Percentiles rank a stretch among this genome's conserved stretches.
Conservation (phyloP, 2,113 vertebrate genomes). For the Mellivora capensis region DNA sequence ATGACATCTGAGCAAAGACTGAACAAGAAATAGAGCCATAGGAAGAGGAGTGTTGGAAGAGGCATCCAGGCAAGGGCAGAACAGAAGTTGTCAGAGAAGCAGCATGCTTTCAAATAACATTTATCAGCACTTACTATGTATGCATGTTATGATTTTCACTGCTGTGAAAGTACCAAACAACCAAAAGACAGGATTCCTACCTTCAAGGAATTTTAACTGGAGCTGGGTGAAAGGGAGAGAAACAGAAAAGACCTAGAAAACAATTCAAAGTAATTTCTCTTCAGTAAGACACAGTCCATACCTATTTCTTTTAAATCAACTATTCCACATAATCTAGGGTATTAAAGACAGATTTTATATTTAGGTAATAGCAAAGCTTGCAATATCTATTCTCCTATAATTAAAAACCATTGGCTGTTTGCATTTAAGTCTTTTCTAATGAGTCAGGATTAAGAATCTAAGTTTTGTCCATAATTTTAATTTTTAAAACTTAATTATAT, state of each 20-base stretch:
- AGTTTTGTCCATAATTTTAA: neutral
- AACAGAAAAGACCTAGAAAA: neutral
- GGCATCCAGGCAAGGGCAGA: neutral
- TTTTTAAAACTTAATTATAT: slow-evolving; percentile 22
- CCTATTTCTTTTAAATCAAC: neutral
- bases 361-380: neutral
- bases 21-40: fast-evolving
- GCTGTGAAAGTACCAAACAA: neutral
- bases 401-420: neutral
- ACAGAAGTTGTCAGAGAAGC: neutral
- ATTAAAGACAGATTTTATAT: neutral
- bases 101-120: neutral
- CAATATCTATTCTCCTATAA: neutral
- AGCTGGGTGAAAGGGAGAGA: neutral
- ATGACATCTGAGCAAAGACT: neutral
- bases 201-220: neutral
- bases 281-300: neutral
- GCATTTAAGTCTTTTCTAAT: neutral
- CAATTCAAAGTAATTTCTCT: neutral
- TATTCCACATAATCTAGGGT: neutral
- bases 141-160: neutral
- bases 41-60: neutral
- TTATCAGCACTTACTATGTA: neutral
- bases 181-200: neutral
- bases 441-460: neutral